Percentiles rank a stretch among this genome's conserved stretches.
phyloP scores from a whole-genome alignment of 2,797 vertebrate genomes.

The Potorous gilbertii region DNA sequence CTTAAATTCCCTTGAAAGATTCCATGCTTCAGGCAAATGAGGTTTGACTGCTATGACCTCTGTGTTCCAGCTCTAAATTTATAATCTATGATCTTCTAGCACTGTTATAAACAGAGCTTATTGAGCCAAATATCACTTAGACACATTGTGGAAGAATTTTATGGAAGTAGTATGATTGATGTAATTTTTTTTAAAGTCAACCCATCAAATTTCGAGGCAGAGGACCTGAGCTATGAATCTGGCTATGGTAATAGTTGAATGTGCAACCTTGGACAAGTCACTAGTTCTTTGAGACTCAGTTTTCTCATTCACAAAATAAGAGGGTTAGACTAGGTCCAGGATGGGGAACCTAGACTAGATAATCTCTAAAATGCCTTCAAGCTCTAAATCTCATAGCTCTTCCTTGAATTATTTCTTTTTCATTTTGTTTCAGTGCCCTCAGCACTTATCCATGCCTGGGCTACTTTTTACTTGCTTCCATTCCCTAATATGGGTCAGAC shows the following conservation, averaged over 20 bases:
- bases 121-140: neutral
- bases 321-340: neutral
- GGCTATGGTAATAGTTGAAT: neutral
- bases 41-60: neutral
- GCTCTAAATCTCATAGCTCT: neutral
- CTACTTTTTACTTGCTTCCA: neutral
- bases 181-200: neutral
- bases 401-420: slow-evolving; percentile 24
- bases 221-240: neutral
- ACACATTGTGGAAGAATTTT: neutral
- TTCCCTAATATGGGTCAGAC: slow-evolving; percentile 19
- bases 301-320: neutral
- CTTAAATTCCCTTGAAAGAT: neutral
- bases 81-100: neutral
- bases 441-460: slow-evolving; percentile 28
- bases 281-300: neutral
- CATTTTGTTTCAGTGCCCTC: slow-evolving; percentile 10
- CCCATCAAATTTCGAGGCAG: neutral
- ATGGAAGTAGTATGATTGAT: neutral
- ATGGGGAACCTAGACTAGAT: neutral
- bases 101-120: neutral
- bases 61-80: neutral
- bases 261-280: neutral
- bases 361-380: neutral
- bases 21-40: neutral